These are phyloP conservation scores for Metacarcinus magister DNA, from an alignment of 2,888 invertebrate genomes.

Conservation along the genomic window DNA sequence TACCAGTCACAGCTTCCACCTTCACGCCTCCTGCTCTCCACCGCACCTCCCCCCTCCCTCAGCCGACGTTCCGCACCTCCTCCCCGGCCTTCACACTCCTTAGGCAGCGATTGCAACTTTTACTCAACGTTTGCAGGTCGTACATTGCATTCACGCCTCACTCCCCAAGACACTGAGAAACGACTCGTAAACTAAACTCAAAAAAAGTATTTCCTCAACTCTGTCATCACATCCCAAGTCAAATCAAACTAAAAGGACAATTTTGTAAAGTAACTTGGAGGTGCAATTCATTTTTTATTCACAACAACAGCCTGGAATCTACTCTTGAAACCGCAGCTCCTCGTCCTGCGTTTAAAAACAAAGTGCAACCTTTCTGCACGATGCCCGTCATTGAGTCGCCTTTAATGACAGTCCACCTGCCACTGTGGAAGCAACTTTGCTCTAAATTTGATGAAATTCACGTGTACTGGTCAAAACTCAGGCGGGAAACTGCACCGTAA, in stretches of 20 bases:
- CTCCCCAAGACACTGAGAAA: neutral
- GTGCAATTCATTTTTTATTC: constrained; percentile 42
- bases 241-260: constrained; percentile 53
- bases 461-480: constrained; percentile 49
- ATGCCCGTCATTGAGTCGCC: neutral
- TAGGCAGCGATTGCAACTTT: neutral
- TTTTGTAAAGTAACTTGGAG: constrained; percentile 49
- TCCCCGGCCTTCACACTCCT: constrained; percentile 42
- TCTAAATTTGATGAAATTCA: constrained; percentile 47
- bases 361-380: neutral
- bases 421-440: constrained; percentile 43
- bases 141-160: constrained; percentile 38
- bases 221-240: constrained; percentile 45
- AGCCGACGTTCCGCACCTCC: neutral
- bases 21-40: neutral
- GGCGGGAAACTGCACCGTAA: constrained; percentile 34
- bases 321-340: constrained; percentile 2
- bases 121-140: neutral
- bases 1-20: neutral
- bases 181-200: neutral
- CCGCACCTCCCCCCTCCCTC: neutral
- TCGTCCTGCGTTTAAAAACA: neutral
- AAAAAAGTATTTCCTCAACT: constrained; percentile 1
- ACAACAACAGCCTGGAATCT: constrained; percentile 31
- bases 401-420: neutral